A percentile compares a stretch with the other conserved stretches of the same genome.
These are phyloP conservation scores for Gavialis gangeticus DNA, from an alignment of 2,113 vertebrate species.

Conservation along the genomic window DNA sequence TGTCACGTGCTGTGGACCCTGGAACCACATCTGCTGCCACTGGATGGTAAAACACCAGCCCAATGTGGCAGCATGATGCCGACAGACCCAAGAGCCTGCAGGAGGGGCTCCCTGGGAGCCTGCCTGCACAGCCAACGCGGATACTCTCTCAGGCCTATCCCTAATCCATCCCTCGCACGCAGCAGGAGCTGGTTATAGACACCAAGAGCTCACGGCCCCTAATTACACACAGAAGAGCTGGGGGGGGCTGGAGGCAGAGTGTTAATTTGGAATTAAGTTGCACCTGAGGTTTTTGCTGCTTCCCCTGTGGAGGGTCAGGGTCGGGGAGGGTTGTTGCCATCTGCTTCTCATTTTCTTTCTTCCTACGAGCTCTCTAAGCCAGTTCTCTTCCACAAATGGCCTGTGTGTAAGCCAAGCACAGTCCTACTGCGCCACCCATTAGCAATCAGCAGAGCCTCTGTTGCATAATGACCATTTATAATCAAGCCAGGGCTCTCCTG, in stretches of 20 bases:
- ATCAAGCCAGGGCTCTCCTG: not conserved
- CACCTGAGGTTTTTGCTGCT: not conserved
- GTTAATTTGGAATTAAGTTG: not conserved
- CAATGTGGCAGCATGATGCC: not conserved
- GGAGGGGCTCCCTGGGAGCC: not conserved
- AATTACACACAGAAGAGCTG: not conserved
- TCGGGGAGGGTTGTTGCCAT: not conserved
- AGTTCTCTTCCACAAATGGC: not conserved
- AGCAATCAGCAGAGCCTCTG: not conserved
- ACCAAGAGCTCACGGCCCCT: not conserved
- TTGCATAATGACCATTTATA: not conserved
- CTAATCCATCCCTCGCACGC: fast-evolving
- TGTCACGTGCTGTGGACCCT: not conserved
- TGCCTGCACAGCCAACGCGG: not conserved
- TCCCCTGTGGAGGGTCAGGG: not conserved
- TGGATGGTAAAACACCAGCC: not conserved
- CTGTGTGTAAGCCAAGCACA: not conserved
- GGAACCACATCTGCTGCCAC: not conserved
- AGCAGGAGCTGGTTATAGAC: not conserved
- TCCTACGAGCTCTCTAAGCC: not conserved
- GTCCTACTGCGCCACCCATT: fast-evolving
- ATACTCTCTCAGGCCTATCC: not conserved
- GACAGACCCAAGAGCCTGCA: not conserved
- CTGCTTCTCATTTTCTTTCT: not conserved
- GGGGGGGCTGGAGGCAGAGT: not conserved